These are phyloP conservation scores for human DNA, from an alignment of 2,113 vertebrate species.

Conservation along the genomic window DNA sequence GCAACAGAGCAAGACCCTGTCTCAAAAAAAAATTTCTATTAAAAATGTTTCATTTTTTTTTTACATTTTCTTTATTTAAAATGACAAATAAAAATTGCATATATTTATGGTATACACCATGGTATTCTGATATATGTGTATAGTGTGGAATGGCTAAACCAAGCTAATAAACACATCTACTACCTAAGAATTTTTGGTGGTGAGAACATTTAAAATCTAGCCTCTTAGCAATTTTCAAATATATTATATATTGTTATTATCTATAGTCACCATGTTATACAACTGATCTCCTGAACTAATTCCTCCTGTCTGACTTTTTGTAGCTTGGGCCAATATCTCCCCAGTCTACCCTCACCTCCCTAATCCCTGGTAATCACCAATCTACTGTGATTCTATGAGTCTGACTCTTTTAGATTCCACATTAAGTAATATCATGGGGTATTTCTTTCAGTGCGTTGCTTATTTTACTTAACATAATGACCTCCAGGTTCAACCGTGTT, in stretches of 20 bases:
- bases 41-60: background rate
- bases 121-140: background rate
- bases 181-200: background rate
- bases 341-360: background rate
- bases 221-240: background rate
- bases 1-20: too few relatives aligned
- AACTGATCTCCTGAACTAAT: background rate
- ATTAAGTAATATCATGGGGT: background rate
- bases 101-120: background rate
- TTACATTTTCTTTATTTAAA: too few relatives aligned
- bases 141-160: background rate
- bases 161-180: background rate
- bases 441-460: background rate
- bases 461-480: background rate
- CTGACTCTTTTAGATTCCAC: background rate
- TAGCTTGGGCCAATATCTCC: background rate
- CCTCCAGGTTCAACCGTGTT: background rate
- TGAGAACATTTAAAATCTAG: background rate
- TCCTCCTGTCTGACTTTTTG: background rate
- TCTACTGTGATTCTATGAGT: background rate
- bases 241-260: background rate
- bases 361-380: background rate
- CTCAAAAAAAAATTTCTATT: too few relatives aligned
- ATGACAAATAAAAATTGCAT: background rate
- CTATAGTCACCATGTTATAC: background rate